Percentiles rank a stretch among this genome's conserved stretches.
Evolutionary conservation across 2,888 invertebrate genomes (phyloP).

Genomic region (Cantharis rustica): DNA sequence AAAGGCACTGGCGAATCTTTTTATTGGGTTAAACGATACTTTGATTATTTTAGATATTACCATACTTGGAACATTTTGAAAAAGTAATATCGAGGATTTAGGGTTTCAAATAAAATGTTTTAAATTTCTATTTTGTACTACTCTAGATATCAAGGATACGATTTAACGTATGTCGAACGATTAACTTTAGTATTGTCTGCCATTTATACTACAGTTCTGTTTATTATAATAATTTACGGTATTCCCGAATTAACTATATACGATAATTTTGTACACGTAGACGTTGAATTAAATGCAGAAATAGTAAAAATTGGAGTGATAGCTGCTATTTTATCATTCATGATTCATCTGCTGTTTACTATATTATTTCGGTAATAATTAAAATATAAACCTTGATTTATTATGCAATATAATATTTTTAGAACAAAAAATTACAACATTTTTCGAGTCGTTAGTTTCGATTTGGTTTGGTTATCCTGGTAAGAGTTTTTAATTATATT

Average conservation of each 20-base stretch:
- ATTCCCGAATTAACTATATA: slow-evolving; percentile 21
- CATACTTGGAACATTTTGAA: neutral
- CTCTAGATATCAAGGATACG: slow-evolving; percentile 21
- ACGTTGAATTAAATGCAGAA: slow-evolving; percentile 8
- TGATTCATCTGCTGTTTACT: slow-evolving; percentile 17
- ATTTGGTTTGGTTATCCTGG: neutral
- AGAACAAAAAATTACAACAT: neutral
- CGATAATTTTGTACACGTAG: slow-evolving; percentile 31
- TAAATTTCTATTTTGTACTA: too few relatives aligned
- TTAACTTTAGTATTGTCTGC: slow-evolving; percentile 33
- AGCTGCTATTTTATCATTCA: slow-evolving; percentile 21
- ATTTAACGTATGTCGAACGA: slow-evolving; percentile 26
- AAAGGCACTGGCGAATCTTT: neutral
- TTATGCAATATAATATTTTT: neutral
- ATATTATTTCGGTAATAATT: neutral
- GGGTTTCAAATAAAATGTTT: neutral
- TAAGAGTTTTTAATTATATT: neutral
- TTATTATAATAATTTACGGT: slow-evolving; percentile 20
- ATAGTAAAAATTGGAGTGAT: slow-evolving; percentile 1
- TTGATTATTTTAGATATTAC: neutral
- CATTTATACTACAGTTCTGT: slow-evolving; percentile 26
- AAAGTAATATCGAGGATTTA: neutral
- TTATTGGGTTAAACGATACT: neutral
- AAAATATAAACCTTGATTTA: neutral
- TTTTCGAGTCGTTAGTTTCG: neutral